Conservation (phyloP, 2,797 vertebrate species). For the Aulostomus chinensis region DNA sequence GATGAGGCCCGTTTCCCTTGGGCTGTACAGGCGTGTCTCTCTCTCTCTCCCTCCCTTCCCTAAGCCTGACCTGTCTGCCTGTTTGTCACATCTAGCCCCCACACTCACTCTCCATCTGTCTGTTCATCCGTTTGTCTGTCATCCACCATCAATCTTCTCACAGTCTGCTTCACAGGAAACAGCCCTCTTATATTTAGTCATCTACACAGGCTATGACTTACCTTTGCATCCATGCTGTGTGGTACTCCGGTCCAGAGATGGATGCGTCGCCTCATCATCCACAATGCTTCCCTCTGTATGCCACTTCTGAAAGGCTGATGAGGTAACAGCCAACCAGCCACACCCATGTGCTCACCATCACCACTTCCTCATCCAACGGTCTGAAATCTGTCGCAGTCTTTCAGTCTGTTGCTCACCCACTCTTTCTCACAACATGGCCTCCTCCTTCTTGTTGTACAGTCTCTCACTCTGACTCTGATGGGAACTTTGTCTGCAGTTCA, state of each 20-base stretch:
- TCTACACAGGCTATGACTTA: constrained; percentile 56
- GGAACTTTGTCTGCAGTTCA: constrained; percentile 8
- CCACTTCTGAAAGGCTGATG: constrained; percentile 26
- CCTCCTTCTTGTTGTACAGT: constrained; percentile 22
- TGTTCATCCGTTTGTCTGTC: constrained; percentile 69
- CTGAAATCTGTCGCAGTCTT: constrained; percentile 21
- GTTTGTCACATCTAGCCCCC: constrained; percentile 67
- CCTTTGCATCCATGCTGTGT: constrained; percentile 69
- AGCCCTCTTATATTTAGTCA: constrained; percentile 49
- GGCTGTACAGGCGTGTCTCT: constrained; percentile 54
- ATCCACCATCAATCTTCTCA: constrained; percentile 62
- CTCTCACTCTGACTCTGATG: constrained; percentile 9
- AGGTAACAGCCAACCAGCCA: constrained; percentile 41
- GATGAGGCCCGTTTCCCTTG: constrained; percentile 62
- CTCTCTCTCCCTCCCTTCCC: constrained; percentile 21
- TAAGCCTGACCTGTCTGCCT: constrained; percentile 54
- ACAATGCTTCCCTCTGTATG: constrained; percentile 9
- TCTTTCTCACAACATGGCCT: constrained; percentile 36
- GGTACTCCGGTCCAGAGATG: constrained; percentile 23
- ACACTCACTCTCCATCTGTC: constrained; percentile 60
- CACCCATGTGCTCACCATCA: constrained; percentile 58
- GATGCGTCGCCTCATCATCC: constrained; percentile 31
- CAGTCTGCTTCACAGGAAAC: constrained; percentile 34
- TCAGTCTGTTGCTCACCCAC: constrained; percentile 40
- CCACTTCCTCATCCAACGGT: constrained; percentile 58